Evolutionary conservation across 2,888 invertebrate genomes (phyloP).

Genomic region (Ophion obscuratus): DNA sequence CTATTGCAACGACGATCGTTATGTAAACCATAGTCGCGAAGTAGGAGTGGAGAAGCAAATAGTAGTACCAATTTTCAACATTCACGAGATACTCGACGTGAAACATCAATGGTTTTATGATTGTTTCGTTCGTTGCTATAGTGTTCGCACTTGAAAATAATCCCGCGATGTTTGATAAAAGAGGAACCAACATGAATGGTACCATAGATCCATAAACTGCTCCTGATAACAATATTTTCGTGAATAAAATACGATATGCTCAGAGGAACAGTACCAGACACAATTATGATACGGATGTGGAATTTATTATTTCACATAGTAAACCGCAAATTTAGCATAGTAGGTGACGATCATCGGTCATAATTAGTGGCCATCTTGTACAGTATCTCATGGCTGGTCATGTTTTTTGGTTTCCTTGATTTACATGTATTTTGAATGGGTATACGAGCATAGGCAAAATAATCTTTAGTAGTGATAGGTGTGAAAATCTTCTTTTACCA

Average conservation of each 20-base stretch:
- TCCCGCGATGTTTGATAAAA: conserved; percentile 51
- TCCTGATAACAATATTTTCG: conserved; percentile 34
- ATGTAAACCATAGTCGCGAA: conserved; percentile 68
- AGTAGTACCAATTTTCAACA: conserved; percentile 69
- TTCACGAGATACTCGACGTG: conserved; percentile 71
- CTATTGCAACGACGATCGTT: conserved; percentile 67
- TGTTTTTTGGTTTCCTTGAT: not conserved
- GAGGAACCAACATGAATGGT: conserved; percentile 67
- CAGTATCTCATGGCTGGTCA: not conserved
- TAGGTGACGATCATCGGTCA: not conserved
- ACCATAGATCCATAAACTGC: conserved; percentile 66
- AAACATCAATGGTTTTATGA: conserved; percentile 62
- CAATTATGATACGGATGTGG: not conserved
- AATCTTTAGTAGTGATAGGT: not conserved
- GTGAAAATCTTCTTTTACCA: not conserved
- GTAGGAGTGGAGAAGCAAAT: conserved; percentile 68
- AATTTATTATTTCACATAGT: too few species aligned
- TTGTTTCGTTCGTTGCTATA: conserved; percentile 29
- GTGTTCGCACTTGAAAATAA: conserved; percentile 30
- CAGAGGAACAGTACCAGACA: not conserved
- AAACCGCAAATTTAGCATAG: too few species aligned
- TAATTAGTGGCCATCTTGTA: not conserved
- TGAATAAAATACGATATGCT: not conserved
- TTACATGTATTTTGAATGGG: too few species aligned
- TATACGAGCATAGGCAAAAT: too few species aligned